Base-by-base conservation (phyloP, 2,797 vertebrate species). In the Echiichthys vipera region DNA sequence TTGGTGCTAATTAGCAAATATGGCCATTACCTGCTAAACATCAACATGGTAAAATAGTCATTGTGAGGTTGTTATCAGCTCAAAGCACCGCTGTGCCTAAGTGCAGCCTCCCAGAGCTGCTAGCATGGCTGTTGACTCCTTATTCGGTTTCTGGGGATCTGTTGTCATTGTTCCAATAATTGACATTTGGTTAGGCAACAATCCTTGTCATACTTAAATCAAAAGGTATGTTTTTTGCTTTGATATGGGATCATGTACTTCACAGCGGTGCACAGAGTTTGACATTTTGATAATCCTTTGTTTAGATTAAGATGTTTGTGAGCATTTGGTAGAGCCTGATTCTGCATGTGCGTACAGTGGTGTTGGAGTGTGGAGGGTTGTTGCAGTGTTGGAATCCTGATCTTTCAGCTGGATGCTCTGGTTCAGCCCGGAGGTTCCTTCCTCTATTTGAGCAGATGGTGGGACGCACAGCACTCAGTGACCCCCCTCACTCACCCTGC, bases 371-470 rank as follows among this genome's bases (percentile, higher is more conserved):
- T 77, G 71, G 65, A 34, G 50, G 67, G 56, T 67, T 58, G 69
- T 56, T 59, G 62, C 78, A 61, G 63, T 18, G 47, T 69, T 68
- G 68, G 58, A 43, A 71, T 83, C 71, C 47, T 47, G 43, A 29
- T 89, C 84, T 88, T 92, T 88, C 83, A 79, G 82, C 50, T 83
- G 79, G 79, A 77, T 89, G 89, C 84, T 73, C 89, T 53, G 72
- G 75, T 72, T 64, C 65, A 64, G 88, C 85, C 87, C 36, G 58
- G 70, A 84, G 91, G 86, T 85, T 46, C 47, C 75, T 77, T 84
- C 84, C 83, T 72, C 71, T 65, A 58, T 85, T 77, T 80, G 92
- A 95, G 92, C 95, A 96, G 95, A 96, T 96, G 88, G 92, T 94
- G 91, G 80, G 80, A 81, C 7, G 30, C 57, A 59, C 42, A 77